Percentiles rank a stretch among this genome's conserved stretches.
phyloP scores from a whole-genome alignment of 2,797 vertebrate genomes.

The Merluccius polli region DNA sequence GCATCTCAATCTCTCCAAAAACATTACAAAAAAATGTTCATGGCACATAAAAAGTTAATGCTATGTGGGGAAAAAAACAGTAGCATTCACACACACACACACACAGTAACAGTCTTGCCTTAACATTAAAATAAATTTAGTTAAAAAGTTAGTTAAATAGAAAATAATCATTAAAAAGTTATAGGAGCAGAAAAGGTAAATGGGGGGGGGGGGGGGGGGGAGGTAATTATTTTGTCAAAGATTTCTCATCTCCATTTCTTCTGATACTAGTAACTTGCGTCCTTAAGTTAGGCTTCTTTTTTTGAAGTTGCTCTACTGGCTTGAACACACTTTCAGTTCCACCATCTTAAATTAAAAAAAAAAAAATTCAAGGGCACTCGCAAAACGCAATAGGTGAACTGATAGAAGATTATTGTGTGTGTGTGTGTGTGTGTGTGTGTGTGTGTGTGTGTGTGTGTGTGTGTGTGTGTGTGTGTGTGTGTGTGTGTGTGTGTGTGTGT shows the following conservation, averaged over 20 bases:
- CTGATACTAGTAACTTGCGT: no score
- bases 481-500: no score
- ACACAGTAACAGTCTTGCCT: background rate
- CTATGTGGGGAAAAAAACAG: slow-evolving; percentile 22
- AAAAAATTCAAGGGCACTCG: background rate
- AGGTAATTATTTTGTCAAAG: no score
- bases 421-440: background rate
- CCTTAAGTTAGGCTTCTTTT: no score
- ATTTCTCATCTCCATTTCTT: no score
- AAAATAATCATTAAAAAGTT: background rate
- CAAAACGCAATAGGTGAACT: background rate
- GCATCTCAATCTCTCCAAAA: background rate
- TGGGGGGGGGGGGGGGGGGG: background rate
- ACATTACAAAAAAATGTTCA: background rate
- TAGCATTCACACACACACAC: background rate
- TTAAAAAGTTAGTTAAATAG: background rate
- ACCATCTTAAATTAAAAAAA: slow-evolving; percentile 1
- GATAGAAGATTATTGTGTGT: background rate
- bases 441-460: no score
- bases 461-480: background rate
- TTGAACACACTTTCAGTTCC: background rate
- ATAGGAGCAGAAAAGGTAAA: background rate
- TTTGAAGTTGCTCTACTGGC: background rate
- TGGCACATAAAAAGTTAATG: slow-evolving; percentile 10
- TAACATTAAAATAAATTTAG: no score